Base-by-base conservation (phyloP, 2,113 vertebrate genomes). In the Thalassarche chlororhynchos region DNA sequence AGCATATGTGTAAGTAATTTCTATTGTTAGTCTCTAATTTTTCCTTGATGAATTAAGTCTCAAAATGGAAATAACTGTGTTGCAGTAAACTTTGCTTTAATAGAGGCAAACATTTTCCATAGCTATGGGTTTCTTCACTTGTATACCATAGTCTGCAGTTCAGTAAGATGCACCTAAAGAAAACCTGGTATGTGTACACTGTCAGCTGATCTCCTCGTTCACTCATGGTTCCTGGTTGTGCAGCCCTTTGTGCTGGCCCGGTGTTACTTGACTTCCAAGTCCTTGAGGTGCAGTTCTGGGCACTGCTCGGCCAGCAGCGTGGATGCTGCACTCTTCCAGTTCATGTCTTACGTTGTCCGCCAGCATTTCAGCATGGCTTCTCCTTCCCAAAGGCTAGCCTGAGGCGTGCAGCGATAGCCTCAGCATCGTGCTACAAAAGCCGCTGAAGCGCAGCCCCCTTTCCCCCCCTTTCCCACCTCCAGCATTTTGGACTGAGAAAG, bases 301-400 rank as follows among this genome's bases (percentile, higher is more conserved):
- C 6, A 1, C 25, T 31, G 47, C 47, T 68, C 1, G 3, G 14
- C 66, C 4, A 11, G 28, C 66, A 55, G 9, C 4, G 1, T 15
- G n/a, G 44, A 2, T 52, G 18, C 83, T 65, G 1, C 10, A 3
- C 23, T 46, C 17, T 46, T 58, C 9, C 47, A 17, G 7, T n/a
- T 87, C 2, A 0, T 66, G 38, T 25, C 21, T 28, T 64, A 15
- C 0, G 1, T 6, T 38, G 19, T n/a, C 28, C 4, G 2, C 21
- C 4, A 4, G 9, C 26, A 6, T 51, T 80, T 55, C 32, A 19
- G 19, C 31, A 5, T 3, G 21, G 15, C 32, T 52, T 40, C 52
- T 52, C 16, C 32, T 86, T 58, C 62, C 23, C 26, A 38, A 44
- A 68, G 8, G 25, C 32, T 31, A 23, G 31, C 24, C 38, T 24